Conservation (phyloP, 2,113 vertebrate genomes). For the Phaethon lepturus region DNA sequence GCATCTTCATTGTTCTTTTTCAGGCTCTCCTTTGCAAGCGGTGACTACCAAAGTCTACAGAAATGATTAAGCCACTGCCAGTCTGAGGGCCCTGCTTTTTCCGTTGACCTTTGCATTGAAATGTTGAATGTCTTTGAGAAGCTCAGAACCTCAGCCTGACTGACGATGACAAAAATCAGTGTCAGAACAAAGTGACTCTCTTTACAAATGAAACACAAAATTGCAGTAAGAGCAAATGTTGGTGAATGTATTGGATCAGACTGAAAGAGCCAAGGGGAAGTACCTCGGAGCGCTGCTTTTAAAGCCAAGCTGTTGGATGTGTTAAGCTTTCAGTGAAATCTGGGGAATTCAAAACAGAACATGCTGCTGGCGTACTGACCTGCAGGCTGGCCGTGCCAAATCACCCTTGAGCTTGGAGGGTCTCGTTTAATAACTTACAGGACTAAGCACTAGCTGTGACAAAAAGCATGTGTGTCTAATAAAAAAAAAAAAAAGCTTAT, state of each 20-base stretch:
- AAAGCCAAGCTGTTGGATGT: not conserved
- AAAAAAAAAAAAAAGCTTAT: not conserved
- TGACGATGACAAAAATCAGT: not conserved
- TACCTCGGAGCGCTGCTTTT: not conserved
- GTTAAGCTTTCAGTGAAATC: not conserved
- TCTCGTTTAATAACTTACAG: not conserved
- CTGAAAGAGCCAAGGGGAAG: not conserved
- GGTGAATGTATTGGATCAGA: not conserved
- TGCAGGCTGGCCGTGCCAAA: not conserved
- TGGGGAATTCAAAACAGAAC: not conserved
- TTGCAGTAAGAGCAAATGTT: not conserved
- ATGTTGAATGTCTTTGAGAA: not conserved
- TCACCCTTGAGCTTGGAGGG: not conserved
- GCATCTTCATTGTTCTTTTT: not conserved
- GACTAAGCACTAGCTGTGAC: not conserved
- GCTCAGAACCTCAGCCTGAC: not conserved
- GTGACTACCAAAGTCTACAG: not conserved
- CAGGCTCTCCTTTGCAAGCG: not conserved
- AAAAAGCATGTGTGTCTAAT: not conserved
- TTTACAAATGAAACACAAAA: not conserved
- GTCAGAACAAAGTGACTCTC: not conserved
- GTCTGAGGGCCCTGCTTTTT: not conserved
- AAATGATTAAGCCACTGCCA: not conserved
- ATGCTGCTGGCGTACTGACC: not conserved
- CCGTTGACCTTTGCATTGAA: not conserved